These are phyloP conservation scores for Nesoenas mayeri DNA, from an alignment of 2,113 vertebrate species.

Conservation along the genomic window DNA sequence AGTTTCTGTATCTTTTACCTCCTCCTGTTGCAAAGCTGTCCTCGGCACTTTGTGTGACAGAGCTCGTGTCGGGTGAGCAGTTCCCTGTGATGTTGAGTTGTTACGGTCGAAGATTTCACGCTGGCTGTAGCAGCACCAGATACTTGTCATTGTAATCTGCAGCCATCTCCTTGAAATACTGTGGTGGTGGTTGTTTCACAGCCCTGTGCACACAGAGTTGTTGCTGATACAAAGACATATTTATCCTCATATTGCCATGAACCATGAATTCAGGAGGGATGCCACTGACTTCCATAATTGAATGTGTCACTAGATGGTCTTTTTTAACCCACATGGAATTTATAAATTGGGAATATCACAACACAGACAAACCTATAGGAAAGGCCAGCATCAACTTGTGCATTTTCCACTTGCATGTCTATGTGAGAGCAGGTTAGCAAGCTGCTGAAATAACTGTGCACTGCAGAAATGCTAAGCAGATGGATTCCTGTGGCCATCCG, in stretches of 20 bases:
- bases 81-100: background rate
- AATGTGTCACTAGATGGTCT: background rate
- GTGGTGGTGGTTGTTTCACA: background rate
- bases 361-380: background rate
- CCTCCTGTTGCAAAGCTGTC: background rate
- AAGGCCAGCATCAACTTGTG: background rate
- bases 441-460: background rate
- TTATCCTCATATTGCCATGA: background rate
- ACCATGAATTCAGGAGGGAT: background rate
- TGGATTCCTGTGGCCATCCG: background rate
- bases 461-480: background rate
- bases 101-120: fast-evolving
- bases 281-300: background rate
- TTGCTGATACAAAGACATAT: background rate
- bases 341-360: background rate
- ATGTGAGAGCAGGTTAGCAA: background rate
- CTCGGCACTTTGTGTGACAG: background rate
- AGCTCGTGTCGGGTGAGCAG: too few relatives aligned
- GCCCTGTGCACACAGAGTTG: fast-evolving
- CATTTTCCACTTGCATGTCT: background rate
- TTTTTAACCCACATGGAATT: background rate
- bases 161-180: background rate
- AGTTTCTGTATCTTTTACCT: background rate
- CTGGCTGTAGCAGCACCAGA: fast-evolving
- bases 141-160: background rate